Base-by-base conservation (phyloP, 2,888 invertebrate genomes). In the Hirtodrosophila histrioides region DNA sequence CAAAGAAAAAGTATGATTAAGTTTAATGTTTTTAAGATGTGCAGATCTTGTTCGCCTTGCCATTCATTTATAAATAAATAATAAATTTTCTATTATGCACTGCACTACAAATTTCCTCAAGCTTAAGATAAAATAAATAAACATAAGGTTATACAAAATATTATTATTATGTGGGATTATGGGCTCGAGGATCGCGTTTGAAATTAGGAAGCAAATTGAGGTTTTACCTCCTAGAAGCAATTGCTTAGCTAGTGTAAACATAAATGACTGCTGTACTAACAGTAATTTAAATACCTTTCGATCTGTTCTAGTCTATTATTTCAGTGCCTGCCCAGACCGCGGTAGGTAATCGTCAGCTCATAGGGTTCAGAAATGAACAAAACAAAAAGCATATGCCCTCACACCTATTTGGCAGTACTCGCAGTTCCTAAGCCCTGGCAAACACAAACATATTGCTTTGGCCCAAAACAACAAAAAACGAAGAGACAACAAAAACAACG, bases 401-500 rank as follows among this genome's bases (percentile, higher is more conserved):
- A 78, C 78, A 74, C 68, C 69, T 45, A 40, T 43, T 27, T 31
- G 36, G 17, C 29, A 37, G 41, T 31, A 33, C 46, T 45, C 62
- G 40, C 58, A 41, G 72, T 23, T 44, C 12, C 66, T 80, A 80
- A 65, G 70, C 81, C 74, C 37, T 49, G 43, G 44, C 69, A 69
- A 63, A 70, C 57, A 62, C 77, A 83, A 83, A 88, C 72, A 88
- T 75, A 74, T 83, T 87, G 67, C 78, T 58, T 50, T 65, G 23
- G 64, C 40, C 45, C 57, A 57, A 46, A 49, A 63, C 49, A 63
- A 60, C 24, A 65, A 41, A 49, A 63, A 49, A 63, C 57, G 23
- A 65, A 44, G 31, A 12, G 33, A 48, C 46, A 60, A 51, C 45
- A 64, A 50, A 31, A 44, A 37, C n/a, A 49, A 49, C 43, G 69